Evolutionary conservation across 1,140 invertebrate genomes (phyloP), one percentile per base, ranked within the genome.

Genomic region (Drosophila leontia): DNA sequence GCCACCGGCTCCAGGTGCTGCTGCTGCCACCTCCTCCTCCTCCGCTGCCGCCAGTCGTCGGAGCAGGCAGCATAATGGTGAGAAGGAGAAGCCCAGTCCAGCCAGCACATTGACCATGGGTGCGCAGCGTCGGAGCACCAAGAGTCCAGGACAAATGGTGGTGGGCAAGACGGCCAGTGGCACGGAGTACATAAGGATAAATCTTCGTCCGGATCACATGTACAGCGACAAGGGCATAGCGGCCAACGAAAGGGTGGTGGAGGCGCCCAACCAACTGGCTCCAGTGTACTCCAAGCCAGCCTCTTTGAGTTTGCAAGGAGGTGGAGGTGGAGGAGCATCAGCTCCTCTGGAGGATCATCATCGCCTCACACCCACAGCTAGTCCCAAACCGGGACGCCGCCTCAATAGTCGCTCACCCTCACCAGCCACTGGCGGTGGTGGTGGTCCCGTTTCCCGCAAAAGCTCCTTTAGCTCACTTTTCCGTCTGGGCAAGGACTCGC

Each of bases 401-500:
- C 48, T 92, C 70, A 92, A 82, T 59, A 94, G 92, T 71, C 92
- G 94, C 34, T 94, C 93, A 15, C 92, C 83, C 50, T 93, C 93
- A 17, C 93, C 92, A 0, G 71, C 94, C 8, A 92, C 92, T 19
- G 93, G 91, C 0, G 23, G 55, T 13, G 39, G 17, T 2, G 41
- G 39, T 3, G 91, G 75, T 8, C 91, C 95, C 0, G 94, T 95
- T 0, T 96, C 96, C 0, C 93, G 96, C 48, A 97, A 97, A 86
- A 96, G 95, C 74, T 97, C 96, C 23, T 97, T 97, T 78, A 95
- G 96, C 69, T 96, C 96, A 1, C 91, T 97, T 7, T 97, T 97
- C 80, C 96, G 95, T 0, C 59, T 92, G 55, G 91, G 84, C 61
- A 92, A 91, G 19, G 92, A 93, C 50, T 93, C 92, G 0, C 91